Evolutionary conservation across 1,140 invertebrate genomes (phyloP), one percentile per base, ranked within the genome.

Genomic region (Cherax quadricarinatus): DNA sequence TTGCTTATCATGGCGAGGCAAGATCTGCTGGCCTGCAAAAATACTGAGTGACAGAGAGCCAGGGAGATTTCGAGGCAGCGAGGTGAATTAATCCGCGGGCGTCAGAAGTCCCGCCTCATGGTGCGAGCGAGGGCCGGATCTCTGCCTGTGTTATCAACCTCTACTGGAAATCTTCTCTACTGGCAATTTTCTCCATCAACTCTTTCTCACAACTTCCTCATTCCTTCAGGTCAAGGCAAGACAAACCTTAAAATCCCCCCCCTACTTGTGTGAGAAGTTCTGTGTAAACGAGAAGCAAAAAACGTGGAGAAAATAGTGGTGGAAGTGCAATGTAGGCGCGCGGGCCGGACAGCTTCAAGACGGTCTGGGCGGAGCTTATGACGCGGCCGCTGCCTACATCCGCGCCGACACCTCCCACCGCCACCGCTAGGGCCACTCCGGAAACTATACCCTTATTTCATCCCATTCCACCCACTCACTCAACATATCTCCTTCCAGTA

Each of bases 31-130:
- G 62, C 53, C 62, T 48, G 16, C n/a, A 75, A 12, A 12, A 60
- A 53, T 66, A 12, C 21, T 88, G 81, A 62, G 78, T 66, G 41
- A 83, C 82, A 79, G 9, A 79, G n/a, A 60, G 60, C 57, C 24
- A 84, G 70, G 80, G 86, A 85, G 80, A 88, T 86, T 92, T 84
- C 86, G 87, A 89, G 86, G 91, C 86, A 88, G 80, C 70, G 87
- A 92, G 88, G 87, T 91, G 90, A 91, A 91, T 91, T 91, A 91
- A 91, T 91, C 90, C 90, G 79, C 90, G 90, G 90, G 90, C 90
- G 90, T 91, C 83, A 91, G 90, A 91, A 91, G 90, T 91, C 90
- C 90, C 90, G 90, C 90, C 90, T 91, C 85, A 79, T 91, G 90
- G 90, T 91, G 90, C 83, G 90, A 91, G 90, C 85, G 78, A 91